Evolutionary conservation across 2,888 invertebrate species (phyloP).

Genomic region (Drosophila antonietae): DNA sequence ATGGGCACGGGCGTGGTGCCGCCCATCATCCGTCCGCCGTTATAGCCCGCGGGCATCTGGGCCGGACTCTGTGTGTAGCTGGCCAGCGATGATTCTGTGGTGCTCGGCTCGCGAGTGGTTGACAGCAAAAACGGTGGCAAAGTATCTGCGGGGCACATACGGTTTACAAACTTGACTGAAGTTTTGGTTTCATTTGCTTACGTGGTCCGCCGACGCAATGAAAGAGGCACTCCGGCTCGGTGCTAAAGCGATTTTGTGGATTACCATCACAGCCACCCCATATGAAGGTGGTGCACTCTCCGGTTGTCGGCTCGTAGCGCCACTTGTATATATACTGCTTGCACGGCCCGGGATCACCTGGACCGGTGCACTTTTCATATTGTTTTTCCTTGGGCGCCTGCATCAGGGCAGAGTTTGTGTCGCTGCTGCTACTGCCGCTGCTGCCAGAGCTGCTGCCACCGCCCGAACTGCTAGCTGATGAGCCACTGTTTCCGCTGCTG

Average conservation of each 20-base stretch:
- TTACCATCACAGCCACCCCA: slow-evolving; percentile 90
- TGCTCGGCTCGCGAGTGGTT: slow-evolving; percentile 85
- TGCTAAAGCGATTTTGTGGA: slow-evolving; percentile 88
- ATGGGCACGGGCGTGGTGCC: slow-evolving; percentile 88
- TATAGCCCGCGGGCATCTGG: slow-evolving; percentile 53
- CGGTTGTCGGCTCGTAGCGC: slow-evolving; percentile 87
- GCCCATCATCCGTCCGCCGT: slow-evolving; percentile 51
- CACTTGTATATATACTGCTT: slow-evolving; percentile 89
- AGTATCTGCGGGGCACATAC: slow-evolving; percentile 84
- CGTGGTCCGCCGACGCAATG: slow-evolving; percentile 87
- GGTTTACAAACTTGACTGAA: background rate
- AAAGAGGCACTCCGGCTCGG: slow-evolving; percentile 88
- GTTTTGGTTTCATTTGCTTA: slow-evolving; percentile 76
- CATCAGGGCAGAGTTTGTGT: slow-evolving; percentile 67
- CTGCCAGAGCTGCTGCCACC: slow-evolving; percentile 28
- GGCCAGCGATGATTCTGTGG: slow-evolving; percentile 84
- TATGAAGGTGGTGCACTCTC: slow-evolving; percentile 87
- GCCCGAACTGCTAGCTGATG: slow-evolving; percentile 14
- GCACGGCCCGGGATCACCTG: slow-evolving; percentile 86
- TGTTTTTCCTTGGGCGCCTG: slow-evolving; percentile 80
- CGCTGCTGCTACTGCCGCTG: slow-evolving; percentile 17
- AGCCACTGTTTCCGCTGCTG: slow-evolving; percentile 41
- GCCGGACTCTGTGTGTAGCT: slow-evolving; percentile 74
- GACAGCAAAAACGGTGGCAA: slow-evolving; percentile 86
- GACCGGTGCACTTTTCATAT: slow-evolving; percentile 84